Evolutionary conservation across 2,113 vertebrate genomes (phyloP).

Genomic region (Etheostoma cragini): DNA sequence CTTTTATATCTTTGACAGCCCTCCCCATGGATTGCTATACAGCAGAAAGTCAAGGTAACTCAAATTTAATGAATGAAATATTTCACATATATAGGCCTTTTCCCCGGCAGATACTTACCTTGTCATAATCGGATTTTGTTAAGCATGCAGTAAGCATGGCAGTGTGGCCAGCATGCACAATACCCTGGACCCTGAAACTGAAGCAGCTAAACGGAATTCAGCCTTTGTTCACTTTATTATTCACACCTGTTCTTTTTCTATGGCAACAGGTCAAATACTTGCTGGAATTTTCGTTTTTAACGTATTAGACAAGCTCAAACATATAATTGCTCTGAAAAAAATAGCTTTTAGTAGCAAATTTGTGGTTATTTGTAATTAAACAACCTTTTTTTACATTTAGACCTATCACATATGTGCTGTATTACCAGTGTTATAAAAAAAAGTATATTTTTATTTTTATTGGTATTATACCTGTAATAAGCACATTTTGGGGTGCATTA

Average conservation of each 20-base stretch:
- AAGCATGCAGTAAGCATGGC: neutral
- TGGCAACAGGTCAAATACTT: neutral
- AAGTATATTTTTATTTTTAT: too few relatives aligned
- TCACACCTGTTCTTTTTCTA: neutral
- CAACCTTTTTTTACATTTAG: neutral
- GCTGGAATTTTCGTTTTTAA: too few relatives aligned
- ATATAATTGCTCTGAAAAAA: neutral
- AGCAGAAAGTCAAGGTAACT: neutral
- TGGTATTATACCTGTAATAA: too few relatives aligned
- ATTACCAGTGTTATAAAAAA: too few relatives aligned
- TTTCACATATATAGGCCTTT: too few relatives aligned
- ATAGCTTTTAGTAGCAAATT: neutral
- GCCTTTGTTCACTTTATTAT: neutral
- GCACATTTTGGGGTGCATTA: neutral
- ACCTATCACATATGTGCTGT: neutral
- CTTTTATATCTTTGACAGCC: neutral
- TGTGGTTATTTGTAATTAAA: neutral
- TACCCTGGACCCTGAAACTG: conserved; percentile 1
- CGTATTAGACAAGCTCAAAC: neutral
- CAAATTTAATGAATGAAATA: too few relatives aligned
- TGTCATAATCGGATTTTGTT: neutral
- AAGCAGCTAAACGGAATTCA: neutral
- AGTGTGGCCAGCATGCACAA: neutral
- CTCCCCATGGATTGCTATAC: neutral
- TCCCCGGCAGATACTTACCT: neutral